Conservation (phyloP, 2,113 vertebrate species). For the Oryzias curvinotus region DNA sequence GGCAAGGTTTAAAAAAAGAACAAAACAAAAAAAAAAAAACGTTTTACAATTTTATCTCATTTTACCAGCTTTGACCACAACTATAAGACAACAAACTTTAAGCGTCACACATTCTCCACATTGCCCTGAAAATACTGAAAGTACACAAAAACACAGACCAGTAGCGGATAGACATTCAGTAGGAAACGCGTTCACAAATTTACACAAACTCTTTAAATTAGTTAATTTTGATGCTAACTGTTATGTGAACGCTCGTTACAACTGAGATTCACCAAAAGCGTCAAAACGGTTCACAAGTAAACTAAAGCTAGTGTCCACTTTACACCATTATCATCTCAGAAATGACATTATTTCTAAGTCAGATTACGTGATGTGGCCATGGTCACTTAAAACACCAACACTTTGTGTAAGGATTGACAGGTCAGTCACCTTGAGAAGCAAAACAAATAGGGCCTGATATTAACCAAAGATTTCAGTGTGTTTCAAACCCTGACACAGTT, state of each 20-base stretch:
- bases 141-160: conserved; percentile 43
- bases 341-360: background rate
- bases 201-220: conserved; percentile 57
- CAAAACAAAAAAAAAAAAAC: too few relatives aligned
- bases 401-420: background rate
- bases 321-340: background rate
- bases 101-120: conserved; percentile 11
- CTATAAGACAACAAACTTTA: conserved; percentile 13
- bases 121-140: conserved; percentile 25
- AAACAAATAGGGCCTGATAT: background rate
- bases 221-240: conserved; percentile 39
- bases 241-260: conserved; percentile 16
- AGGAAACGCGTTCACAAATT: conserved; percentile 55
- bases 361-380: background rate
- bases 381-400: background rate
- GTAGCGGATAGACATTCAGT: conserved; percentile 63
- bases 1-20: conserved; percentile 4
- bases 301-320: background rate
- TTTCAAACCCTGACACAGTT: conserved; percentile 1
- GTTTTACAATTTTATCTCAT: too few relatives aligned
- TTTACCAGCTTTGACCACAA: conserved; percentile 2
- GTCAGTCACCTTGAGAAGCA: background rate
- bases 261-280: conserved; percentile 35
- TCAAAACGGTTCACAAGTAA: conserved; percentile 10
- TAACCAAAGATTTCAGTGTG: background rate